phyloP scores from a whole-genome alignment of 1,140 invertebrate species.

The Nephila pilipes region DNA sequence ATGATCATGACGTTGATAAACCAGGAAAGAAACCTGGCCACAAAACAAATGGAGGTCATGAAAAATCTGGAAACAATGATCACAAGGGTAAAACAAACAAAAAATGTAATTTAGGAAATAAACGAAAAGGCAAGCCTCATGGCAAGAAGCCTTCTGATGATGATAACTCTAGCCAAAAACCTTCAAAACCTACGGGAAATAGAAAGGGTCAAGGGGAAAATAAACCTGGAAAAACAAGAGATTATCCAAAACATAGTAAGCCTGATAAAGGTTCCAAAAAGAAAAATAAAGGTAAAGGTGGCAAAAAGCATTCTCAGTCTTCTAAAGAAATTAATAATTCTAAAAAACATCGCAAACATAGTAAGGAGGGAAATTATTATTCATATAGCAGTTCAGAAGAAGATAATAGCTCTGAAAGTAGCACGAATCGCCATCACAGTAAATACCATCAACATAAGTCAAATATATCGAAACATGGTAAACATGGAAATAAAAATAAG shows the following conservation, averaged over 20 bases:
- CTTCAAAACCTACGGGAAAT: not conserved
- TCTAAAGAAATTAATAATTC: not conserved
- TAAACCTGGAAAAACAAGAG: no score
- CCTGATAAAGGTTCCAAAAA: not conserved
- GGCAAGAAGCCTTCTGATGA: not conserved
- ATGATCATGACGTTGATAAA: not conserved
- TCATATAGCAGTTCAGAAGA: conserved; percentile 2
- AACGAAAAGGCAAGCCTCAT: not conserved
- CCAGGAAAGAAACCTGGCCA: not conserved
- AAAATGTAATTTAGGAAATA: not conserved
- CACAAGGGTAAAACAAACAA: not conserved
- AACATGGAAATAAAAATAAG: not conserved
- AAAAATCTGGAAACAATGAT: not conserved
- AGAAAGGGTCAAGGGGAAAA: not conserved
- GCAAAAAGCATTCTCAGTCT: not conserved
- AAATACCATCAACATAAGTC: not conserved
- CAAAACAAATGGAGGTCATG: not conserved
- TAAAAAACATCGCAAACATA: not conserved
- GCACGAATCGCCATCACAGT: not conserved
- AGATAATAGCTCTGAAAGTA: not conserved
- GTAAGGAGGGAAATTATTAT: not conserved
- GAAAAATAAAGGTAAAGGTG: no score
- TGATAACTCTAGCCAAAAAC: not conserved
- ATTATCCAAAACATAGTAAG: not conserved
- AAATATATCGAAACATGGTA: not conserved